These are phyloP conservation scores for Perca fluviatilis DNA, from an alignment of 2,113 vertebrate species.

Conservation along the genomic window DNA sequence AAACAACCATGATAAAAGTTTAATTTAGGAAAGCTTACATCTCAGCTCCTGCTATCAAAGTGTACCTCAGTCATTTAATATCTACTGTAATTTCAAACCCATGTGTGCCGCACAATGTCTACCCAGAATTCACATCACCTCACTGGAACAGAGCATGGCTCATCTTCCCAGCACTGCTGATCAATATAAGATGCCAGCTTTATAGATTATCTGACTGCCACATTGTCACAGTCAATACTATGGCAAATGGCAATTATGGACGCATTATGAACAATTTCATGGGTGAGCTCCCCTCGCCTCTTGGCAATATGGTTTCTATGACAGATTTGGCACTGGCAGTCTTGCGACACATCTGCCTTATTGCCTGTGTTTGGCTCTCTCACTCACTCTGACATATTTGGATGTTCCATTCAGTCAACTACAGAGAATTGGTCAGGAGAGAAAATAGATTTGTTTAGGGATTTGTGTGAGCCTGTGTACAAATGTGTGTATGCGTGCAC, in stretches of 20 bases:
- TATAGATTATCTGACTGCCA: constrained; percentile 38
- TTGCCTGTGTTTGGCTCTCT: constrained; percentile 64
- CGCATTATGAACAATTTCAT: constrained; percentile 84
- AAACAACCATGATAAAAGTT: constrained; percentile 13
- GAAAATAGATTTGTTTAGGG: constrained; percentile 59
- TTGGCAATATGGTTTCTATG: constrained; percentile 75
- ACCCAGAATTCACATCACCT: constrained; percentile 53
- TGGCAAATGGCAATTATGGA: constrained; percentile 81
- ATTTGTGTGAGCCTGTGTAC: constrained; percentile 30
- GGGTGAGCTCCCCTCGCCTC: constrained; percentile 76
- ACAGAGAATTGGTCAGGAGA: constrained; percentile 47
- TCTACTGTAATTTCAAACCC: constrained; percentile 48
- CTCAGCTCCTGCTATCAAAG: constrained; percentile 27
- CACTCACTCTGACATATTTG: constrained; percentile 58
- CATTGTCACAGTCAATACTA: constrained; percentile 78
- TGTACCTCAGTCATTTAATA: constrained; percentile 42
- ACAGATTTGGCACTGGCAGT: constrained; percentile 72
- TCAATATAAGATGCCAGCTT: constrained; percentile 68
- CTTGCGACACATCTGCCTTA: constrained; percentile 72
- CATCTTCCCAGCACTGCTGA: constrained; percentile 63
- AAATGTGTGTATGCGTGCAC: constrained; percentile 2
- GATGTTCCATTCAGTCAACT: constrained; percentile 64
- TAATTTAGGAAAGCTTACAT: constrained; percentile 17
- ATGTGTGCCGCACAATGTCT: constrained; percentile 12
- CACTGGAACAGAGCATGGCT: constrained; percentile 45